Evolutionary conservation across 2,888 invertebrate species (phyloP), one percentile per base, ranked within the genome.

Genomic region (Lydus trimaculatus): DNA sequence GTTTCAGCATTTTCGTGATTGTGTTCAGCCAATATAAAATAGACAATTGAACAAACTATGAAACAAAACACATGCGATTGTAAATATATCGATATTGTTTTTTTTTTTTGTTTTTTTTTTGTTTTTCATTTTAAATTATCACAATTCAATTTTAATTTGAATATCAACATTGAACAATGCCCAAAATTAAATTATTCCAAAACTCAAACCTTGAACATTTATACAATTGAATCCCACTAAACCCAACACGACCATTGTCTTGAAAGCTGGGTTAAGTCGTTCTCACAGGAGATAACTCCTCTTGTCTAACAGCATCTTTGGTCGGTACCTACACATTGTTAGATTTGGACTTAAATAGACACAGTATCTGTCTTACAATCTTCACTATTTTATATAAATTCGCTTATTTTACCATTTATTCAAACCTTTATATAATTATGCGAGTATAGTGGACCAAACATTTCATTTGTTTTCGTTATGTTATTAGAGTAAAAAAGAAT

Each of bases 161-260:
- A 43, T 13, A 43, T 17, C 17, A 43, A 43, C n/a, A 68, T 68
- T 64, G 48, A 65, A 58, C 64, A 70, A 66, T 68, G 61, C 64
- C 63, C 69, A 66, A 66, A 69, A 48, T 3, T 48, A 64, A 67
- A 67, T 69, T 65, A 67, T 64, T 69, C 71, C 73, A 67, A 69
- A 36, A 15, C 5, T 63, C 70, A 7, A 75, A 78, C 78, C 76
- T 72, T 76, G 74, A 77, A 75, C 75, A 76, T 77, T 73, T 70
- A 67, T 75, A 71, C 69, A 74, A 72, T 72, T 71, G 75, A 76
- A 72, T 76, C 76, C 71, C 70, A 70, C 71, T 71, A 75, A 77
- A 76, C 74, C 77, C 75, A 67, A 77, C 76, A 78, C 69, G 71
- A 76, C 76, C 76, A 73, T 72, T 69, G 73, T 71, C 74, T 76